Evolutionary conservation across 2,888 invertebrate species (phyloP).

Genomic region (Diarsia mendica): DNA sequence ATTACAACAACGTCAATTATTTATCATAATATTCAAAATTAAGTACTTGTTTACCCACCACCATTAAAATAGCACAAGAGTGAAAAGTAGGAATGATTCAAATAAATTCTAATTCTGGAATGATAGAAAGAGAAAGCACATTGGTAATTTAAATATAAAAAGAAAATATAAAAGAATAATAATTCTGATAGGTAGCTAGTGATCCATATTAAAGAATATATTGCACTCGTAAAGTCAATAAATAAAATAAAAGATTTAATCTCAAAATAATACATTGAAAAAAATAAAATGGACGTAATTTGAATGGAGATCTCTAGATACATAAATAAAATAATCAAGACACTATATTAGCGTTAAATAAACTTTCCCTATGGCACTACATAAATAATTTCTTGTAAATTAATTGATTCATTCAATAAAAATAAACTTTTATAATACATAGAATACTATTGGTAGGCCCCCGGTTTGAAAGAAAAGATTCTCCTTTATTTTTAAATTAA

Average conservation of each 20-base stretch:
- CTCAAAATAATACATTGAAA: conserved; percentile 58
- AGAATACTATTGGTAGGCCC: conserved; percentile 17
- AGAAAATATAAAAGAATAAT: conserved; percentile 34
- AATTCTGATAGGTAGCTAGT: conserved; percentile 29
- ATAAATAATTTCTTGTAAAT: conserved; percentile 72
- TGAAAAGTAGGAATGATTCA: conserved; percentile 68
- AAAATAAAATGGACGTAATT: conserved; percentile 75
- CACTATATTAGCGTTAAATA: conserved; percentile 66
- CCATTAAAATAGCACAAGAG: conserved; percentile 71
- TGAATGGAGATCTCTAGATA: conserved; percentile 72
- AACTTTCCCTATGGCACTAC: conserved; percentile 84
- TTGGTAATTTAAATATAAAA: conserved; percentile 1
- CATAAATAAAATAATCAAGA: conserved; percentile 65
- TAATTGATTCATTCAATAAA: conserved; percentile 67
- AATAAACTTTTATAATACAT: conserved; percentile 54
- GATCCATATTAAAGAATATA: conserved; percentile 55
- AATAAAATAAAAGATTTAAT: conserved; percentile 63
- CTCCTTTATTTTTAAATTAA: background rate
- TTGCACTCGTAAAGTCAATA: conserved; percentile 64
- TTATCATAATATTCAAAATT: conserved; percentile 75
- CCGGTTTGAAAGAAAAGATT: conserved; percentile 28
- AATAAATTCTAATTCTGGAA: conserved; percentile 55
- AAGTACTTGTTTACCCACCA: conserved; percentile 83
- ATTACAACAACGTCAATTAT: conserved; percentile 79
- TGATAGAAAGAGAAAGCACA: conserved; percentile 47